phyloP scores from a whole-genome alignment of 2,797 vertebrate species.

The Parauchenoglanis ngamensis region DNA sequence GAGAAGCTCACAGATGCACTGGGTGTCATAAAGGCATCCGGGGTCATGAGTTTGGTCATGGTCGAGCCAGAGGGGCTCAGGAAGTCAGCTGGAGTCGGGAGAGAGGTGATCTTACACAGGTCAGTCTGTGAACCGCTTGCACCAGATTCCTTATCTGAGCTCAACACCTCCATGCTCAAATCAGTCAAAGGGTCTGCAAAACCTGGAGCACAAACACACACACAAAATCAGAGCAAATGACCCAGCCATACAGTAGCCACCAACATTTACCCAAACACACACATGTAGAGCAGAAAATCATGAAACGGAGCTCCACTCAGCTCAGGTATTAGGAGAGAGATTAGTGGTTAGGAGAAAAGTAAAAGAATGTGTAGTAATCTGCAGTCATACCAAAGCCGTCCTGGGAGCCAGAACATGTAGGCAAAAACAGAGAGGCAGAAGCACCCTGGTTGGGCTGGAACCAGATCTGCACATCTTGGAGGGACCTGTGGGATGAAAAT shows the following conservation, averaged over 20 bases:
- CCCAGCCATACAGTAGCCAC: neutral
- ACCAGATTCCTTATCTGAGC: conserved; percentile 81
- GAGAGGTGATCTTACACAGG: conserved; percentile 82
- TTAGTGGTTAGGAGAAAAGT: conserved; percentile 19
- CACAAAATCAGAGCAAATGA: neutral
- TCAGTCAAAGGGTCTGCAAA: conserved; percentile 87
- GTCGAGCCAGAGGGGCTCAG: conserved; percentile 77
- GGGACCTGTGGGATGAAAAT: conserved; percentile 75
- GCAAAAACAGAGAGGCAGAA: conserved; percentile 72
- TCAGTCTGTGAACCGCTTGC: conserved; percentile 86
- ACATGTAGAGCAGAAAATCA: neutral
- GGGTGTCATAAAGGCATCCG: conserved; percentile 97
- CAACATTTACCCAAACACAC: neutral
- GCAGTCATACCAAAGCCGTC: conserved; percentile 83
- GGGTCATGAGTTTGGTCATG: conserved; percentile 95
- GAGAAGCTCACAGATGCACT: conserved; percentile 81
- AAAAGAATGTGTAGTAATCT: conserved; percentile 8
- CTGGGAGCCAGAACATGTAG: conserved; percentile 74
- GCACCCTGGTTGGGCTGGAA: conserved; percentile 86
- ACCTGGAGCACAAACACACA: conserved; percentile 60
- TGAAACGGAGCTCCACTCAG: conserved; percentile 11
- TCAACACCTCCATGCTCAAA: conserved; percentile 74
- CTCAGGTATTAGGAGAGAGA: conserved; percentile 31
- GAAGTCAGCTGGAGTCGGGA: conserved; percentile 88
- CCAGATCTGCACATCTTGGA: conserved; percentile 98